Base-by-base conservation (phyloP, 2,113 vertebrate genomes). In the Rattus rattus region DNA sequence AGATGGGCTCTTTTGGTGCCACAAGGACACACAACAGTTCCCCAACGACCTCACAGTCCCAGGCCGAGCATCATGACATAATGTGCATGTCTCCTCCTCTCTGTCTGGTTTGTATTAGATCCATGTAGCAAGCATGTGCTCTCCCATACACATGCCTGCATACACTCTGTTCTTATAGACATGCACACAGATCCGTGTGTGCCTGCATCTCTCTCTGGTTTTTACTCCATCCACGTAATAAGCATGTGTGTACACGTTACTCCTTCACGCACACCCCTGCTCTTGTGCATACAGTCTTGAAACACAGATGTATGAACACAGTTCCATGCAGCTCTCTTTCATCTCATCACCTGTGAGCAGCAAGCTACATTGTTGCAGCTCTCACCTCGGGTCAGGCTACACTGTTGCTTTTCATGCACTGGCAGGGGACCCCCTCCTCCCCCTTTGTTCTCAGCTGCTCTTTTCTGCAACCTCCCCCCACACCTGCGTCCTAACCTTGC, bases 241-340 rank as follows among this genome's bases (percentile, higher is more conserved):
- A 9, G 12, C 1, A 3, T 28, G 36, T 52, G 33, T 4, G 0
- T 65, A 61, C 2, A 0, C 0, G 5, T 6, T 10, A 14, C 13
- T 3, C 17, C 19, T 36, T 52, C 49, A 6, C 22, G 30, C 90
- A 30, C 13, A 6, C 52, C 49, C 30, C 24, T 61, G 70, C 49
- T 59, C 67, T 59, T 56, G 5, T 14, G 54, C 63, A 5, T 22
- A 20, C 59, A n/a, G 30, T 65, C 4, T 19, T 16, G 43, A 14
- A 69, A 3, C 47, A 52, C 19, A 36, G 30, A 47, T 69, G 84
- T 22, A 33, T 36, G 19, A 16, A 26, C 49, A 47, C 9, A 28
- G 1, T 4, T 61, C 7, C 39, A 6, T 26, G 11, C 59, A 24
- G 39, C 12, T 39, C 13, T 47, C 65, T 24, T 5, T 43, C 79